A percentile compares a stretch with the other conserved stretches of the same genome.
These are phyloP conservation scores for Leuciscus idus DNA, from an alignment of 2,113 vertebrate species.

Conservation along the genomic window DNA sequence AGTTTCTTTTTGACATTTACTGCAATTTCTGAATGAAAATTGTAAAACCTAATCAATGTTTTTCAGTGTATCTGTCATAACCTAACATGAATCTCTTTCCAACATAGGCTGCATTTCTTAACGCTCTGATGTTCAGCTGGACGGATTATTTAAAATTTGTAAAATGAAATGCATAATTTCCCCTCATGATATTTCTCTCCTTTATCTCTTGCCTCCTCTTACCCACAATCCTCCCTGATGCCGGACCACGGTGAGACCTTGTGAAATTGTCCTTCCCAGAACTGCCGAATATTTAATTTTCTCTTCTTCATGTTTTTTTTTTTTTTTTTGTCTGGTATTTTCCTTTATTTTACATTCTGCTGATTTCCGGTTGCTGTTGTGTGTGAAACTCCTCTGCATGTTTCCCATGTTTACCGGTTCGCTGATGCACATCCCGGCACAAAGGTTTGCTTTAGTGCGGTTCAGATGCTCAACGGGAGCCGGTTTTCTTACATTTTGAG, in stretches of 20 bases:
- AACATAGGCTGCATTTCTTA: background rate
- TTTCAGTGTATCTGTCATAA: background rate
- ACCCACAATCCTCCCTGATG: slow-evolving; percentile 67
- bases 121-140: background rate
- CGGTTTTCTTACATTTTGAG: background rate
- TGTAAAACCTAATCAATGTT: background rate
- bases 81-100: slow-evolving; percentile 6
- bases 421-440: slow-evolving; percentile 55
- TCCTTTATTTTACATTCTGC: slow-evolving; percentile 21
- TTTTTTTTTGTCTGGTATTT: background rate
- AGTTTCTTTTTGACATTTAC: background rate
- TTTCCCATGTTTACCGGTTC: slow-evolving; percentile 45
- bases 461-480: background rate
- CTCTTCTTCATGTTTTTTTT: slow-evolving; percentile 2
- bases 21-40: background rate
- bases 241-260: slow-evolving; percentile 73
- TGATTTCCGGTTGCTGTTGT: slow-evolving; percentile 43
- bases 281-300: slow-evolving; percentile 16
- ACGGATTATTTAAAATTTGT: background rate
- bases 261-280: slow-evolving; percentile 1
- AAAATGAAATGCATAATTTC: slow-evolving; percentile 33
- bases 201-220: slow-evolving; percentile 65
- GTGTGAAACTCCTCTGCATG: slow-evolving; percentile 31
- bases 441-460: slow-evolving; percentile 12
- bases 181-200: slow-evolving; percentile 61